Conservation (phyloP, 2,888 invertebrate species). For the Yponomeuta sedellus region DNA sequence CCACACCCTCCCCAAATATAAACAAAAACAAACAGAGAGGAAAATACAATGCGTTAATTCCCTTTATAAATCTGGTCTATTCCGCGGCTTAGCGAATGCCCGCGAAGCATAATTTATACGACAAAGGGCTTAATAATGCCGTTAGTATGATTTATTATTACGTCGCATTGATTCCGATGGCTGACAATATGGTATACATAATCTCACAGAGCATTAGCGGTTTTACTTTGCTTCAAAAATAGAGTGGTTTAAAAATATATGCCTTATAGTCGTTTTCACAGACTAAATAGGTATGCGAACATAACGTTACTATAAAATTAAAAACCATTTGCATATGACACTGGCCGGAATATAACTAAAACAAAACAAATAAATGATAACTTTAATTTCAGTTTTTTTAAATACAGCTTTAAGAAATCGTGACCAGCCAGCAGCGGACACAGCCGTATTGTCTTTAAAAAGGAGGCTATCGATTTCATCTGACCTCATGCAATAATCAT, state of each 20-base stretch:
- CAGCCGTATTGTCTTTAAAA: too few relatives aligned
- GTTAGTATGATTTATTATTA: conserved; percentile 47
- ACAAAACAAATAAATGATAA: neutral
- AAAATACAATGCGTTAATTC: conserved; percentile 35
- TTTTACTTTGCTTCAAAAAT: too few relatives aligned
- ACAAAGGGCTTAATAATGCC: conserved; percentile 41
- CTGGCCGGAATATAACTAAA: neutral
- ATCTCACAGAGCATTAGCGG: too few relatives aligned
- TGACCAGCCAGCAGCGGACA: neutral
- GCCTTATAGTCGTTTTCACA: too few relatives aligned
- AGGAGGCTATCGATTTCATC: neutral
- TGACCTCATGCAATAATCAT: conserved; percentile 3
- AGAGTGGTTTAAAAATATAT: too few relatives aligned
- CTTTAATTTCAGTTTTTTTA: neutral
- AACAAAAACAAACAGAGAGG: conserved; percentile 23
- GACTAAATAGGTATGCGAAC: too few relatives aligned
- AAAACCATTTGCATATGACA: too few relatives aligned
- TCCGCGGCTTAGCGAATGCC: conserved; percentile 46
- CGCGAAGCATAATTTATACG: conserved; percentile 58
- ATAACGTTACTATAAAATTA: too few relatives aligned
- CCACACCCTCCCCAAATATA: conserved; percentile 25
- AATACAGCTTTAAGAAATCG: neutral
- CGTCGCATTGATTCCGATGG: neutral
- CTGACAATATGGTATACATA: neutral
- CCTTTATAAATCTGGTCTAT: conserved; percentile 44